phyloP scores from a whole-genome alignment of 2,888 invertebrate species.

The Bembecia ichneumoniformis region DNA sequence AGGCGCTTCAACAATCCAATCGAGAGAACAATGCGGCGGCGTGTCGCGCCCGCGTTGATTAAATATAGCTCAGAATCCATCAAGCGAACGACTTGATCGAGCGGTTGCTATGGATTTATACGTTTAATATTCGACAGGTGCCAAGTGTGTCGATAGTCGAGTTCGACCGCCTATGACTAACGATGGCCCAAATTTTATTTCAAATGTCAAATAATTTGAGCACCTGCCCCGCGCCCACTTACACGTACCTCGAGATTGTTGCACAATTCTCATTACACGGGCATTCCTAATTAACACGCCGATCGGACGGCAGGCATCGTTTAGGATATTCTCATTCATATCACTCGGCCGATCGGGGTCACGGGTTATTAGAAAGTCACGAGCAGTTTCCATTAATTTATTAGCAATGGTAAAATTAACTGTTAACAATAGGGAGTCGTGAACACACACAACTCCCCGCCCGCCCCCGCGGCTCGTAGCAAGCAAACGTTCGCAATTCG shows the following conservation, averaged over 20 bases:
- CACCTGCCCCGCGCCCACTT: conserved; percentile 40
- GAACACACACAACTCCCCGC: conserved; percentile 38
- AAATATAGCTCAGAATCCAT: conserved; percentile 71
- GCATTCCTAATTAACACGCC: not conserved
- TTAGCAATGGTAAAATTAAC: conserved; percentile 50
- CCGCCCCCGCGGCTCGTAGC: no score
- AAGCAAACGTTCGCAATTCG: conserved; percentile 58
- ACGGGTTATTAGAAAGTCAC: conserved; percentile 44
- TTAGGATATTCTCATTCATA: not conserved
- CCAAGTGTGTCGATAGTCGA: conserved; percentile 71
- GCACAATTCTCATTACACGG: not conserved
- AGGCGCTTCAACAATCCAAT: conserved; percentile 50
- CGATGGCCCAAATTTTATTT: conserved; percentile 69
- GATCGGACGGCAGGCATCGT: no score
- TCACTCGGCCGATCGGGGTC: not conserved
- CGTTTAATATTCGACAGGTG: conserved; percentile 72
- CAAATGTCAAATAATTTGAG: conserved; percentile 72
- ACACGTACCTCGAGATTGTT: not conserved
- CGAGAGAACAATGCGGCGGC: conserved; percentile 61
- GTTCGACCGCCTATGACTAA: conserved; percentile 70
- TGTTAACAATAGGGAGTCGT: conserved; percentile 49
- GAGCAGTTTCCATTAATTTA: conserved; percentile 52
- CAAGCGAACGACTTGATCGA: conserved; percentile 56
- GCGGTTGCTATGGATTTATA: conserved; percentile 69
- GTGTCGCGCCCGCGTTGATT: conserved; percentile 58